Percentiles rank a stretch among this genome's conserved stretches.
Evolutionary conservation across 2,888 invertebrate species (phyloP).

Genomic region (Metopia argyrocephala): DNA sequence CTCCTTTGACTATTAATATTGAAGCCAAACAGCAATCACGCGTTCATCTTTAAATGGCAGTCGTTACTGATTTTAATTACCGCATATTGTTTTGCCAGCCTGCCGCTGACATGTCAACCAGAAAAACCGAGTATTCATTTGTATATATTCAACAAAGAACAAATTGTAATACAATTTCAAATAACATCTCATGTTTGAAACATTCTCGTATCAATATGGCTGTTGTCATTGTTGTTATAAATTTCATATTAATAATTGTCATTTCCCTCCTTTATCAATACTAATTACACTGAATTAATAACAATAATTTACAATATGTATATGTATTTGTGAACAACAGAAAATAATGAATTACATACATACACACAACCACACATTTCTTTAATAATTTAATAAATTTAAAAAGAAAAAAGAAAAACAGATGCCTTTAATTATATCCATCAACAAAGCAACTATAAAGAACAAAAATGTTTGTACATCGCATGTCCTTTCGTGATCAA

Average conservation of each 20-base stretch:
- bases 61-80: background rate
- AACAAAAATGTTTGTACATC: too few relatives aligned
- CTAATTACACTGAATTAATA: constrained; percentile 56
- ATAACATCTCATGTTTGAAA: background rate
- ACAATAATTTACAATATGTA: too few relatives aligned
- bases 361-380: background rate
- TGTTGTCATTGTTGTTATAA: constrained; percentile 37
- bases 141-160: background rate
- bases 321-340: background rate
- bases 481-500: too few relatives aligned
- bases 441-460: too few relatives aligned
- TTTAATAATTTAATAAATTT: too few relatives aligned
- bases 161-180: background rate
- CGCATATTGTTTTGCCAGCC: background rate
- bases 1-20: background rate
- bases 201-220: background rate
- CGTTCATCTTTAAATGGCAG: background rate
- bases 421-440: too few relatives aligned
- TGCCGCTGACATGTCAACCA: background rate
- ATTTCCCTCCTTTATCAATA: constrained; percentile 46
- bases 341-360: too few relatives aligned
- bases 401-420: too few relatives aligned
- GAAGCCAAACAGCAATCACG: background rate
- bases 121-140: background rate
- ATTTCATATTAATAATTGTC: constrained; percentile 48